Evolutionary conservation across 2,797 vertebrate genomes (phyloP), one percentile per base, ranked within the genome.

Genomic region (Neosalanx taihuensis): DNA sequence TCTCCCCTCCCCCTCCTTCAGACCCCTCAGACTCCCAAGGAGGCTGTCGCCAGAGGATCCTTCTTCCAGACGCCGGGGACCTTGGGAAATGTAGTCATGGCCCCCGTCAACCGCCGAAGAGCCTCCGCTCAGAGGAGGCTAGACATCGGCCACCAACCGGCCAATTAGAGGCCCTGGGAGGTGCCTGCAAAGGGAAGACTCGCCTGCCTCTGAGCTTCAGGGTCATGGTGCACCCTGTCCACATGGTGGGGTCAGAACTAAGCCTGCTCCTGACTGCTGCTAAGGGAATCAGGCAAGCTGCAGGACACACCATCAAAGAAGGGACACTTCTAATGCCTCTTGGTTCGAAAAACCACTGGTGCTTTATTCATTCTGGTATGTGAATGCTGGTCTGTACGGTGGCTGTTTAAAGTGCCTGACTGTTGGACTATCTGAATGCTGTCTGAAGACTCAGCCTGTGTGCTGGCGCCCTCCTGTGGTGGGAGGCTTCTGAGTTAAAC

Each of bases 31-130:
- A 97, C 94, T 68, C 95, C 95, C 18, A 96, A 95, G 81, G 95
- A 89, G 74, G 82, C 88, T 65, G 79, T 76, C 2, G 77, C 90
- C 5, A 80, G 84, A 5, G 65, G 65, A 33, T 89, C 88, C 0
- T 98, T 97, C 91, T 99, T 98, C 91, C 96, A 96, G 90, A 99
- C 96, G 0, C 97, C 96, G 0, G 91, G 95, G 60, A 93, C 91
- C 49, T 89, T 94, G 15, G 92, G 89, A 72, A 68, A 35, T 23
- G 69, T 68, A 30, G 71, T 80, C 78, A 84, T 90, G 9, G 71
- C 87, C 1, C 67, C 89, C 12, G 69, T 80, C 0, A 81, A 84
- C 58, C 85, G 91, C 67, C 95, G 87, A 77, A 88, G 84, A 76
- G 93, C 93, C 76, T 95, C 95, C 0, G 96, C 91, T 2, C 96